Evolutionary conservation across 2,797 vertebrate genomes (phyloP).

Genomic region (Ciconia nigra): DNA sequence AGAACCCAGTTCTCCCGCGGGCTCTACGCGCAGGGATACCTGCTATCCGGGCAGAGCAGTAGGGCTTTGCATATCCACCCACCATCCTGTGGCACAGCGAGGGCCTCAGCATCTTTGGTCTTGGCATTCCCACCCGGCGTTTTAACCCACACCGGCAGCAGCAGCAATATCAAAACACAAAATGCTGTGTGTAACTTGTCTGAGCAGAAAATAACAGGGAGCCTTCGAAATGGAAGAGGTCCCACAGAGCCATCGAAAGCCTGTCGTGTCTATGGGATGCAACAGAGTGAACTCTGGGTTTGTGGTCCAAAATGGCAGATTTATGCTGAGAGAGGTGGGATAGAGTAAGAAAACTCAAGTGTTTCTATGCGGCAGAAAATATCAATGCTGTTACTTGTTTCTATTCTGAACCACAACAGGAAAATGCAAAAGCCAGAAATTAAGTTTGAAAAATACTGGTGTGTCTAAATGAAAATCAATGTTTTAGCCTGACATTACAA

Average conservation of each 20-base stretch:
- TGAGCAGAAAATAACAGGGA: not conserved
- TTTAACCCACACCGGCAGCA: not conserved
- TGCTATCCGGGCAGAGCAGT: not conserved
- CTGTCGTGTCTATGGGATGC: not conserved
- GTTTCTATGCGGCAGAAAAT: not conserved
- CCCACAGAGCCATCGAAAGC: not conserved
- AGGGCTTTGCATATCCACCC: not conserved
- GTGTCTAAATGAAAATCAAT: not conserved
- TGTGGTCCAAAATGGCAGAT: not conserved
- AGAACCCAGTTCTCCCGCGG: not conserved
- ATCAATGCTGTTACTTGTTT: not conserved
- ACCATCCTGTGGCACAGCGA: rapidly evolving
- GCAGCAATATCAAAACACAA: not conserved
- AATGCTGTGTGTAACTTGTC: not conserved
- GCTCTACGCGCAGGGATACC: not conserved
- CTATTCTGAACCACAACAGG: not conserved
- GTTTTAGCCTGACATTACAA: not conserved
- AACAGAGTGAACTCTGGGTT: not conserved
- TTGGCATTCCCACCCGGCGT: not conserved
- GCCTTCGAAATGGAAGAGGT: not conserved
- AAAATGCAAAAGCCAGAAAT: not conserved
- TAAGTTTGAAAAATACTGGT: not conserved
- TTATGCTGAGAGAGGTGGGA: not conserved
- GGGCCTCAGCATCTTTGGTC: not conserved
- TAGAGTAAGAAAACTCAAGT: not conserved